phyloP scores from a whole-genome alignment of 2,888 invertebrate genomes.

The Ormyrus labotus region DNA sequence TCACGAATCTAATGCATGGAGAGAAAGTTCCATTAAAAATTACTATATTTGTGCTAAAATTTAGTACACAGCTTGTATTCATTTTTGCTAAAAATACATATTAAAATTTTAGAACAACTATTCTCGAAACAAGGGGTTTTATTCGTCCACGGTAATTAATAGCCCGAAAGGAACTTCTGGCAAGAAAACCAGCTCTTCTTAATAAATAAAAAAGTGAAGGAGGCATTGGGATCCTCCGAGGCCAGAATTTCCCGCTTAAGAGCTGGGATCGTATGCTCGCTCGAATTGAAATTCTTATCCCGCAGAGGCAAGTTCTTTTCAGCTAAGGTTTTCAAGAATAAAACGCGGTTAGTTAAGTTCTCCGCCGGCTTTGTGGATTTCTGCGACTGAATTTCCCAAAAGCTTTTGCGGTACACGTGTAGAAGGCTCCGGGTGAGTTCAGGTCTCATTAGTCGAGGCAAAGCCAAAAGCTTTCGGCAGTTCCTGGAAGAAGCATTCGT shows the following conservation, averaged over 20 bases:
- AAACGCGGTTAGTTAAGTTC: constrained; percentile 35
- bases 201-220: constrained; percentile 20
- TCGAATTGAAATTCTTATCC: constrained; percentile 43
- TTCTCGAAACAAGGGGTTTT: too few relatives aligned
- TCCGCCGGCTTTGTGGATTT: constrained; percentile 3
- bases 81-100: too few relatives aligned
- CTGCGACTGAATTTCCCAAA: constrained; percentile 22
- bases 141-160: not conserved
- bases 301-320: constrained; percentile 24
- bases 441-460: constrained; percentile 32
- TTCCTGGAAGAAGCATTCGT: not conserved
- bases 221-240: constrained; percentile 18
- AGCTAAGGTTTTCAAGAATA: constrained; percentile 26
- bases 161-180: not conserved
- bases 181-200: not conserved
- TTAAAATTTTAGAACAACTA: too few relatives aligned
- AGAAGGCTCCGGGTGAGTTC: constrained; percentile 5
- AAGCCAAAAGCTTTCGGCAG: constrained; percentile 14
- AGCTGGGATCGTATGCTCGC: constrained; percentile 22
- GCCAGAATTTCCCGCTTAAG: constrained; percentile 20
- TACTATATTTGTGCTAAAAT: too few relatives aligned
- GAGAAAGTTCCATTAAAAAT: too few relatives aligned
- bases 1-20: too few relatives aligned
- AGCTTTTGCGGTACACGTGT: not conserved
- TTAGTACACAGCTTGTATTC: too few relatives aligned